Conservation (phyloP, 1,140 invertebrate species). For the Phortica variegata region DNA sequence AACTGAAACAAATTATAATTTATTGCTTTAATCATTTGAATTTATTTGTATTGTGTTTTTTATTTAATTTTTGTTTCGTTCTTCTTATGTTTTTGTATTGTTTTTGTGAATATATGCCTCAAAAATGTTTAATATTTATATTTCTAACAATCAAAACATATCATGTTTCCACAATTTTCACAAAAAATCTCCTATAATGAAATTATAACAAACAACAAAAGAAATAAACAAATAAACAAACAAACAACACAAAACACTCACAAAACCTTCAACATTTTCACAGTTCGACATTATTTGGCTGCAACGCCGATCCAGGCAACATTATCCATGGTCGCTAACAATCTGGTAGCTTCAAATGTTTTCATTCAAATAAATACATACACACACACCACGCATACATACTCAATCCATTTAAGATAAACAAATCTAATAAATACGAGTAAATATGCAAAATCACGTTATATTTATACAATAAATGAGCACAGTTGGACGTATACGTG, state of each 20-base stretch:
- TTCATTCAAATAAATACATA: constrained; percentile 15
- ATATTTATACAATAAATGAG: constrained; percentile 3
- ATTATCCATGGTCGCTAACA: constrained; percentile 55
- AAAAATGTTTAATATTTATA: too few relatives aligned
- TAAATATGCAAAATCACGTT: neutral
- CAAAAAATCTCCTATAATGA: too few relatives aligned
- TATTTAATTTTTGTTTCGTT: neutral
- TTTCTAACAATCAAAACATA: too few relatives aligned
- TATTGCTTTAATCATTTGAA: neutral
- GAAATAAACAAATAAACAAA: constrained; percentile 2
- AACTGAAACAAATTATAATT: too few relatives aligned
- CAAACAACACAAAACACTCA: constrained; percentile 4
- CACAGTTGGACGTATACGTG: constrained; percentile 18
- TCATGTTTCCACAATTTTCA: too few relatives aligned
- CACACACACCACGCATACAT: neutral
- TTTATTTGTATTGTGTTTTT: neutral
- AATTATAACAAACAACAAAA: constrained; percentile 25
- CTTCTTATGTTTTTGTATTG: neutral
- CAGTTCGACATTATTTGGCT: constrained; percentile 56
- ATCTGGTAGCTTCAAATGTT: constrained; percentile 46
- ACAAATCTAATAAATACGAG: constrained; percentile 3
- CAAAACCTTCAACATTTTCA: constrained; percentile 32
- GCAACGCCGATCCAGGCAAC: constrained; percentile 49
- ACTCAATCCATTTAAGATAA: too few relatives aligned
- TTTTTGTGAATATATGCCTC: too few relatives aligned